Percentiles rank a stretch among this genome's conserved stretches.
Evolutionary conservation across 2,797 vertebrate species (phyloP).

Genomic region (Neopelma chrysocephalum): DNA sequence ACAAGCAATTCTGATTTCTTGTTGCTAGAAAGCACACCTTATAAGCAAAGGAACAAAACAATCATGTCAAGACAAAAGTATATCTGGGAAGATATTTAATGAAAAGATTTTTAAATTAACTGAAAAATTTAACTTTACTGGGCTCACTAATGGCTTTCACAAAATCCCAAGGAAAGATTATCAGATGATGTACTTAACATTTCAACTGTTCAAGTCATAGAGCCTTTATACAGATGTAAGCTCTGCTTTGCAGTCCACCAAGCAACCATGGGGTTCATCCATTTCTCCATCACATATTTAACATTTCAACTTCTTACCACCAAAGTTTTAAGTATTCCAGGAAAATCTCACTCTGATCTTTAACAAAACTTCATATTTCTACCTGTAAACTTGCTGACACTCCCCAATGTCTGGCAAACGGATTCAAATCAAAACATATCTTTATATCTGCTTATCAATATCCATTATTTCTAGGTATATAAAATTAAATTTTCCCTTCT

Average conservation of each 20-base stretch:
- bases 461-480: not conserved
- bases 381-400: not conserved
- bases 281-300: not conserved
- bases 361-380: not conserved
- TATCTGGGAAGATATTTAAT: not conserved
- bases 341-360: not conserved
- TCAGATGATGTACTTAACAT: not conserved
- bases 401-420: not conserved
- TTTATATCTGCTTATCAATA: not conserved
- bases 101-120: not conserved
- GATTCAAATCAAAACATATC: not conserved
- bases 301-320: not conserved
- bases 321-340: not conserved
- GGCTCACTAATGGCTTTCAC: not conserved
- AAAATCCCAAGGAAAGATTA: not conserved
- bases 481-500: not conserved
- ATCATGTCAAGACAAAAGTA: not conserved
- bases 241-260: not conserved
- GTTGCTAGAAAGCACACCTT: not conserved
- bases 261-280: not conserved
- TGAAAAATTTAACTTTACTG: not conserved
- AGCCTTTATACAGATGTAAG: not conserved
- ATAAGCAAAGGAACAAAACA: not conserved
- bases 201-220: not conserved
- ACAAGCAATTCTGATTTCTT: not conserved